Evolutionary conservation across 2,888 invertebrate species (phyloP).

Genomic region (Priocnemis perturbator): DNA sequence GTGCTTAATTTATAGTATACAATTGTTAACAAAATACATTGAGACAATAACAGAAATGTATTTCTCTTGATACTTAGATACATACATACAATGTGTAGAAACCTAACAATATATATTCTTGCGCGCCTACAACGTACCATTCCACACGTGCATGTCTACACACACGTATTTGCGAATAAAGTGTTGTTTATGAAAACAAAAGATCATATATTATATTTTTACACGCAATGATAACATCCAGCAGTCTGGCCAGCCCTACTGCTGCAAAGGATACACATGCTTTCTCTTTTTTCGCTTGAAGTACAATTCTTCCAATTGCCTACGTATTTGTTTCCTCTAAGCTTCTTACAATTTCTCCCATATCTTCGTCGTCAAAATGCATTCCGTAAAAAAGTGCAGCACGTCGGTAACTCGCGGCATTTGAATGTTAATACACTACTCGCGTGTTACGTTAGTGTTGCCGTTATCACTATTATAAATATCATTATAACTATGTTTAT

Average conservation of each 20-base stretch:
- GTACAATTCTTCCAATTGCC: constrained; percentile 6
- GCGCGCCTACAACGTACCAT: too few species aligned
- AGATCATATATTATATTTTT: constrained; percentile 20
- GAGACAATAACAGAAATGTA: too few species aligned
- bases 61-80: too few species aligned
- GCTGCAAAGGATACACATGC: constrained; percentile 32
- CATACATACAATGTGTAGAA: too few species aligned
- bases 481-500: neutral
- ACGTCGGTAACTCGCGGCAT: constrained; percentile 25
- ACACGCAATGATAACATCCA: constrained; percentile 32
- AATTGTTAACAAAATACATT: neutral
- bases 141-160: constrained; percentile 10
- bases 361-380: constrained; percentile 30
- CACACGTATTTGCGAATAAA: constrained; percentile 39
- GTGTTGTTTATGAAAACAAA: constrained; percentile 53
- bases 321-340: constrained; percentile 9
- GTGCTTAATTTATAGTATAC: neutral
- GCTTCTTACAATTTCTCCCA: constrained; percentile 8
- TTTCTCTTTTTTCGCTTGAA: constrained; percentile 8
- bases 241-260: constrained; percentile 52
- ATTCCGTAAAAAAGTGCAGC: constrained; percentile 55
- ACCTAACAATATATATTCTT: too few species aligned
- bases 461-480: constrained; percentile 11
- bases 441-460: too few species aligned
- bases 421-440: too few species aligned